A percentile compares a stretch with the other conserved stretches of the same genome.
phyloP scores from a whole-genome alignment of 2,888 invertebrate genomes.

The Ectropis crepuscularia region DNA sequence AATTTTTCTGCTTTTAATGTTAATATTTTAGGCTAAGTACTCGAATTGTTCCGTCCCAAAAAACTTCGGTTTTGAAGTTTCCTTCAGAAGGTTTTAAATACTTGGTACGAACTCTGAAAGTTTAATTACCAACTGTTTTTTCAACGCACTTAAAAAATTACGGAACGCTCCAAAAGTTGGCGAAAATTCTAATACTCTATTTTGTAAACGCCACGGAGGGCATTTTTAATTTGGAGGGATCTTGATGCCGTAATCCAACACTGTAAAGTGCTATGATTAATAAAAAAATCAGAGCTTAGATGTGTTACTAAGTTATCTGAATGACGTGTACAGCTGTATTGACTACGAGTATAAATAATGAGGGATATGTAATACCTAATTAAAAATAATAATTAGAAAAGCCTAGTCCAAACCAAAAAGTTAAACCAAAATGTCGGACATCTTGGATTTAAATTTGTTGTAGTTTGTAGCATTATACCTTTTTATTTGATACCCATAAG shows the following conservation, averaged over 20 bases:
- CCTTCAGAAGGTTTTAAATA: background rate
- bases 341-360: too few species aligned
- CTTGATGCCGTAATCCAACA: constrained; percentile 24
- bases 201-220: constrained; percentile 21
- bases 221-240: constrained; percentile 44
- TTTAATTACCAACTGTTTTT: constrained; percentile 10
- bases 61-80: background rate
- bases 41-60: too few species aligned
- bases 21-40: too few species aligned
- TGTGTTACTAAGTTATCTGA: background rate
- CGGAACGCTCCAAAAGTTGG: constrained; percentile 15
- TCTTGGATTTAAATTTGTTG: too few species aligned
- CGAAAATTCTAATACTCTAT: constrained; percentile 17
- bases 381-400: too few species aligned
- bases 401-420: too few species aligned
- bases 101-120: background rate
- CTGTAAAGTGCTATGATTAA: constrained; percentile 4
- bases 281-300: constrained; percentile 1
- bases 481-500: too few species aligned
- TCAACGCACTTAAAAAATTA: constrained; percentile 8
- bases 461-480: too few species aligned
- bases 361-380: too few species aligned
- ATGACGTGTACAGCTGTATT: too few species aligned
- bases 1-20: too few species aligned
- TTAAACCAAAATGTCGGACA: too few species aligned